Percentiles rank a stretch among this genome's conserved stretches.
These are phyloP conservation scores for Aselliscus stoliczkanus DNA, from an alignment of 2,797 vertebrate genomes.

Conservation along the genomic window DNA sequence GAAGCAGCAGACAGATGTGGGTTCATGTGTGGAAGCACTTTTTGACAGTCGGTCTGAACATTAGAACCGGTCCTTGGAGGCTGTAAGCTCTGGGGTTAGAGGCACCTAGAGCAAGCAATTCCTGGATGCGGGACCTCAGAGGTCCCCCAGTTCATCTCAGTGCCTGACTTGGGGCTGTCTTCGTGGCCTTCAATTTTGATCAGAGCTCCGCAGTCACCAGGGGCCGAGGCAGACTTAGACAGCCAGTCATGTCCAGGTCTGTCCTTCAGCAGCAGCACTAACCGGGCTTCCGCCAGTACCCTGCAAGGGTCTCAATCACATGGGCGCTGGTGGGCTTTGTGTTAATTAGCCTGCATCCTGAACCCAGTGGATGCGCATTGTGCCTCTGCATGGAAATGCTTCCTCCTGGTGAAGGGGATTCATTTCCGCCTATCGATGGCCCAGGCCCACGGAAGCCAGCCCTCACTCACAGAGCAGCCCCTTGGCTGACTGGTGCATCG, in stretches of 20 bases:
- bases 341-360: background rate
- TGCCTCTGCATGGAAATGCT: background rate
- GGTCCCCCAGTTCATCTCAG: rapidly evolving
- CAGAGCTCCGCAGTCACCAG: background rate
- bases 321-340: rapidly evolving
- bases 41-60: background rate
- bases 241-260: background rate
- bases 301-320: background rate
- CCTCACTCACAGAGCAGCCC: background rate
- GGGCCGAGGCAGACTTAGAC: background rate
- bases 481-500: background rate
- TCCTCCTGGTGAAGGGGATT: background rate
- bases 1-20: rapidly evolving
- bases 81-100: rapidly evolving
- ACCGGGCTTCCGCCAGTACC: background rate
- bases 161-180: background rate
- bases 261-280: background rate
- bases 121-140: background rate
- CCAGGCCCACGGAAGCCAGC: background rate
- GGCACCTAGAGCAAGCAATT: no score
- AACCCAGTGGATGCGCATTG: background rate
- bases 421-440: background rate
- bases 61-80: no score
- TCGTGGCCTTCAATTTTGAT: background rate
- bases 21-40: rapidly evolving